A percentile compares a stretch with the other conserved stretches of the same genome.
Conservation (phyloP, 2,888 invertebrate genomes). For the Polymixis flavicincta region DNA sequence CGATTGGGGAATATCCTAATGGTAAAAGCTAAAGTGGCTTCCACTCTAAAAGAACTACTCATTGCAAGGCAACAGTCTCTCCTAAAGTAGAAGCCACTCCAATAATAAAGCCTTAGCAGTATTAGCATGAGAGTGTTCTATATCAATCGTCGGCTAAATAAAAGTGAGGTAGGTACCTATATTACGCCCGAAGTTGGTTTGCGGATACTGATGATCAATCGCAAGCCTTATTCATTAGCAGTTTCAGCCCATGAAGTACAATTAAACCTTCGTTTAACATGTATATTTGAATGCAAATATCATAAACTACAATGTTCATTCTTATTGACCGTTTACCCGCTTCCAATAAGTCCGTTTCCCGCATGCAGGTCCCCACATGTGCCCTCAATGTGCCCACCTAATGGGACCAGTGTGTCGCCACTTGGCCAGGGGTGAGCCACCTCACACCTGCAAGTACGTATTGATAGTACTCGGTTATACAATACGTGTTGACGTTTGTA, state of each 20-base stretch:
- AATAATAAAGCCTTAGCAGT: background rate
- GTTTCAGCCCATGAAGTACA: background rate
- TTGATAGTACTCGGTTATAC: slow-evolving; percentile 14
- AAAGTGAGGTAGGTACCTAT: no score
- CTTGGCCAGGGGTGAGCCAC: slow-evolving; percentile 21
- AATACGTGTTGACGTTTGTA: slow-evolving; percentile 3
- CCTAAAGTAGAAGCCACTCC: background rate
- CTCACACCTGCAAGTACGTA: slow-evolving; percentile 28
- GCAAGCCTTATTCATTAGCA: background rate
- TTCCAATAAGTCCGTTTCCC: slow-evolving; percentile 24
- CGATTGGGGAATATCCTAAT: no score
- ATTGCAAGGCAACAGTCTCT: background rate
- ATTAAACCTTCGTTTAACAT: background rate
- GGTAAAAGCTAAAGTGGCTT: no score
- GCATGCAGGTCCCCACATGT: slow-evolving; percentile 37
- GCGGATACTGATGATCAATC: background rate
- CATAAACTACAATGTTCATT: background rate
- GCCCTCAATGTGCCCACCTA: background rate
- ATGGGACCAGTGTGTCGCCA: slow-evolving; percentile 3
- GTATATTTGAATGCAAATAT: background rate
- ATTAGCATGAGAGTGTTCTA: background rate
- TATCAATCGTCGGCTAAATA: no score
- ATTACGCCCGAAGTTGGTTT: background rate
- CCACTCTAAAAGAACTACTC: no score
- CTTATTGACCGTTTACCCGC: background rate